Evolutionary conservation across 2,888 invertebrate species (phyloP), one percentile per base, ranked within the genome.

Genomic region (Gastracanthus pulcherrimus): DNA sequence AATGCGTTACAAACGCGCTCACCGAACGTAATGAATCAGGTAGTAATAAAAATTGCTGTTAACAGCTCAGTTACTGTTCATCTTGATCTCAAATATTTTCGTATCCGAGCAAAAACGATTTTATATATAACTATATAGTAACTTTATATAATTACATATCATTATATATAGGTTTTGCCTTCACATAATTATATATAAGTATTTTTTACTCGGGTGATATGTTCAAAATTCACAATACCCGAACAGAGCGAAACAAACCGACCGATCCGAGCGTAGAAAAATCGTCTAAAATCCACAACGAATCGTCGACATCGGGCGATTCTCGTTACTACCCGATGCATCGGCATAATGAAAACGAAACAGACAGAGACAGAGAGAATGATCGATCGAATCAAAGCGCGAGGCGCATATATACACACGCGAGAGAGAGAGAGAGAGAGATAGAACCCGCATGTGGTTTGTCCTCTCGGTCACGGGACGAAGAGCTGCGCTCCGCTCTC

Each of bases 331-430:
- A 26, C 36, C 45, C 34, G 19, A 60, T 60, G 13, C 70, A 77
- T n/a, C n/a, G 19, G 11, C 9, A 26, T 41, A 38, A 70, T 11
- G 36, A 62, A n/a, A 64, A 51, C 29, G 41, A 45, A 70, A 69
- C 26, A 2, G 34, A 51, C 26, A 60, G 67, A 75, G 19, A 79
- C 34, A 74, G 67, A 69, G 48, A 9, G 45, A 69, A 45, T 23
- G 36, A 75, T 75, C 66, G 51, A 69, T 58, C 13, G 66, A 80
- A 74, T 80, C 29, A 80, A 60, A 48, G 29, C 62, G 11, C 55
- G n/a, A 38, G 7, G 9, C 38, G 34, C 48, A n/a, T n/a, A n/a
- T n/a, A n/a, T n/a, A n/a, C n/a, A n/a, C n/a, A 23, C n/a, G n/a
- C n/a, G n/a, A n/a, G n/a, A n/a, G n/a, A n/a, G n/a, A n/a, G n/a